These are phyloP conservation scores for Trachymyrmex cornetzi DNA, from an alignment of 1,140 invertebrate genomes.

Conservation along the genomic window DNA sequence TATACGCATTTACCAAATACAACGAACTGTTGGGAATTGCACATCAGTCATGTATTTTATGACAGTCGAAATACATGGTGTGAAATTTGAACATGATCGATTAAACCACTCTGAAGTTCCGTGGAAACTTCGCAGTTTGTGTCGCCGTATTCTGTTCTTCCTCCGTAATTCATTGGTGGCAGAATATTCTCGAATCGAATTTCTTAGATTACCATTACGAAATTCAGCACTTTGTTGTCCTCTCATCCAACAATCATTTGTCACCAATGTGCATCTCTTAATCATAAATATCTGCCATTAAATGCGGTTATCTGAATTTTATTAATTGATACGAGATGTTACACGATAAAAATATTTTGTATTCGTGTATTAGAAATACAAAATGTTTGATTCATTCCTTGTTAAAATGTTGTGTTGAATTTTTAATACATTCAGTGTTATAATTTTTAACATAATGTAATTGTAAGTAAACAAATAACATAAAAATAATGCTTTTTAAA, in stretches of 20 bases:
- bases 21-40: slow-evolving; percentile 15
- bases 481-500: too few relatives aligned
- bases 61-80: slow-evolving; percentile 4
- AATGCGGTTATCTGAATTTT: not conserved
- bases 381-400: too few relatives aligned
- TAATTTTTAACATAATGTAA: too few relatives aligned
- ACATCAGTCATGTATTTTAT: slow-evolving; percentile 44
- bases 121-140: slow-evolving; percentile 50
- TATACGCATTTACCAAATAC: not conserved
- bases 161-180: slow-evolving; percentile 29
- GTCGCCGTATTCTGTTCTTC: slow-evolving; percentile 35
- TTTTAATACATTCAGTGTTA: too few relatives aligned
- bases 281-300: not conserved
- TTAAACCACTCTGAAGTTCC: slow-evolving; percentile 40
- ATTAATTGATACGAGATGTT: not conserved
- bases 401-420: too few relatives aligned
- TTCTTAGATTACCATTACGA: not conserved
- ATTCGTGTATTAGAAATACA: too few relatives aligned
- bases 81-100: slow-evolving; percentile 54
- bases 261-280: not conserved
- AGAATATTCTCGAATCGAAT: slow-evolving; percentile 9
- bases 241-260: slow-evolving; percentile 23
- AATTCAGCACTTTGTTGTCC: not conserved
- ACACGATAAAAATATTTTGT: too few relatives aligned
- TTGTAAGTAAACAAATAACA: too few relatives aligned